Evolutionary conservation across 1,140 invertebrate species (phyloP).

Genomic region (Maconellicoccus hirsutus): DNA sequence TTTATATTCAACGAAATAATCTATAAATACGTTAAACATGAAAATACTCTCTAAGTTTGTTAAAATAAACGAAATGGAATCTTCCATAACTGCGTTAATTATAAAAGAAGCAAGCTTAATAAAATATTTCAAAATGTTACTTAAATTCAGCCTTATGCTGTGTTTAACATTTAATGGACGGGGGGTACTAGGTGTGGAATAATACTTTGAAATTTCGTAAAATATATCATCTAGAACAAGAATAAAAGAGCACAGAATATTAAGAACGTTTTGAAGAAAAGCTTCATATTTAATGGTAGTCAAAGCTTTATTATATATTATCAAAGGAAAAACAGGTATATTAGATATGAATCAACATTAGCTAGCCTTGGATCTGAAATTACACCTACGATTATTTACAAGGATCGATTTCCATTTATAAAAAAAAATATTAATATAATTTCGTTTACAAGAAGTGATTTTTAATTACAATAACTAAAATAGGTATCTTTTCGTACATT

Average conservation of each 20-base stretch:
- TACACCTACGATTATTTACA: too few relatives aligned
- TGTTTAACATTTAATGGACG: neutral
- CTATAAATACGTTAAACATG: neutral
- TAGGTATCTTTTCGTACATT: too few relatives aligned
- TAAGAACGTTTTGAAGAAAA: neutral
- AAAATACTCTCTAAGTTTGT: neutral
- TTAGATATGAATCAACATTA: too few relatives aligned
- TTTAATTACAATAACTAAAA: too few relatives aligned
- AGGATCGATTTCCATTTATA: too few relatives aligned
- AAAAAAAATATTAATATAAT: too few relatives aligned
- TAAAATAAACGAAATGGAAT: neutral
- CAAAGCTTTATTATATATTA: neutral
- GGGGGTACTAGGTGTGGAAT: neutral
- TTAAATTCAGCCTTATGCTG: neutral
- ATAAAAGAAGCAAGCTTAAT: neutral
- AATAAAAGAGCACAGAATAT: neutral
- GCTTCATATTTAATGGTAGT: neutral
- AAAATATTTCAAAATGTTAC: neutral
- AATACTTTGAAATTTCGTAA: neutral
- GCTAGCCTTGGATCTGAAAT: too few relatives aligned
- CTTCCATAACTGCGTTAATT: conserved; percentile 4
- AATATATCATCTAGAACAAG: neutral
- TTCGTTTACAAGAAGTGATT: too few relatives aligned
- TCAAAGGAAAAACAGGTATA: too few relatives aligned
- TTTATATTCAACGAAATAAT: neutral